A percentile compares a stretch with the other conserved stretches of the same genome.
phyloP scores from a whole-genome alignment of 2,113 vertebrate genomes.

The Myrmecobius fasciatus region DNA sequence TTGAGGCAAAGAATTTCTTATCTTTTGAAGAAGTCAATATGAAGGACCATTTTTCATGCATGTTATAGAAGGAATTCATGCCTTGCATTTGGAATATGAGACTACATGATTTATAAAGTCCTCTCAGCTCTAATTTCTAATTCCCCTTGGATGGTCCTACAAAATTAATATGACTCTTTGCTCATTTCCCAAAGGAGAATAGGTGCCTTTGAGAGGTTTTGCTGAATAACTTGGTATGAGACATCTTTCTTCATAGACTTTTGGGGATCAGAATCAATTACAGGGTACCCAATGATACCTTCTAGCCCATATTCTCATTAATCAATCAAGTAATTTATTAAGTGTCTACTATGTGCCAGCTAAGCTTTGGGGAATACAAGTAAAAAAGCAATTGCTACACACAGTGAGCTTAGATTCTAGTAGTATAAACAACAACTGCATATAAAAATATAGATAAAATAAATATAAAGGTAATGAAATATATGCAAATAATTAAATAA shows the following conservation, averaged over 20 bases:
- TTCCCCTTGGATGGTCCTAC: not conserved
- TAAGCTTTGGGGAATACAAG: not conserved
- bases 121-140: not conserved
- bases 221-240: not conserved
- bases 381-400: not conserved
- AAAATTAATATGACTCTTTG: not conserved
- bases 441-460: not conserved
- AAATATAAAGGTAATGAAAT: not conserved
- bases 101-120: not conserved
- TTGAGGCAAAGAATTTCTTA: not conserved
- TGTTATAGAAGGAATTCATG: not conserved
- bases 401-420: not conserved
- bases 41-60: not conserved
- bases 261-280: not conserved
- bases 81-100: not conserved
- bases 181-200: not conserved
- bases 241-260: not conserved
- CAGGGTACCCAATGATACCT: not conserved
- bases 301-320: not conserved
- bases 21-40: not conserved
- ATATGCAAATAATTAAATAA: not conserved
- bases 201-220: not conserved
- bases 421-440: not conserved
- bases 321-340: not conserved
- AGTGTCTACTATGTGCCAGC: not conserved